phyloP scores from a whole-genome alignment of 2,113 vertebrate genomes.

The Orcinus orca region DNA sequence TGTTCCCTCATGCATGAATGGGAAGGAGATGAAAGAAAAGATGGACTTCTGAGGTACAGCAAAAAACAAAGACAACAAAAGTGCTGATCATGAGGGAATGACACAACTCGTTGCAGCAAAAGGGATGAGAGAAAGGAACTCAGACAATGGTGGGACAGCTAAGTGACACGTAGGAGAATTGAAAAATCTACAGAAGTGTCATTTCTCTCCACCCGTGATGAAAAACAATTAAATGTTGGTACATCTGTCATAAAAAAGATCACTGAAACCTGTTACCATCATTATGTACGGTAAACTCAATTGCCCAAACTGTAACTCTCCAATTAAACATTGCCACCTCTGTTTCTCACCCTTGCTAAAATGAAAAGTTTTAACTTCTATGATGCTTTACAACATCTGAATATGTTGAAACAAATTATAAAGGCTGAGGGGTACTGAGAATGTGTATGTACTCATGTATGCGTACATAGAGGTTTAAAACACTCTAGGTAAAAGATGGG shows the following conservation, averaged over 20 bases:
- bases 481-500: not conserved
- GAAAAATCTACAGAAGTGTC: conserved; percentile 99
- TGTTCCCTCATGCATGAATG: conserved; percentile 99
- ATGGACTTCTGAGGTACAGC: conserved; percentile 99
- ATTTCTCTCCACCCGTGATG: conserved; percentile 89
- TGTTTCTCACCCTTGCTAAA: conserved; percentile 76
- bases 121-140: conserved; percentile 89
- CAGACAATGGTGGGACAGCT: conserved; percentile 94
- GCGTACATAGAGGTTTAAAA: conserved; percentile 3
- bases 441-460: not conserved
- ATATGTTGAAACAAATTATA: conserved; percentile 14
- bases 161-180: conserved; percentile 98
- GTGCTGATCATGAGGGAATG: conserved; percentile 99
- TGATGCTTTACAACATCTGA: conserved; percentile 56
- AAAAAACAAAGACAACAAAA: conserved; percentile 99
- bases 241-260: conserved; percentile 88
- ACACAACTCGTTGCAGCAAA: conserved; percentile 94
- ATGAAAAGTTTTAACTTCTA: conserved; percentile 66
- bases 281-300: conserved; percentile 76
- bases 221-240: conserved; percentile 92
- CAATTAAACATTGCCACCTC: conserved; percentile 76
- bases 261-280: conserved; percentile 84
- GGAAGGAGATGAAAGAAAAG: conserved; percentile 98
- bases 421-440: conserved; percentile 33
- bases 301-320: conserved; percentile 79